A percentile compares a stretch with the other conserved stretches of the same genome.
phyloP scores from a whole-genome alignment of 1,140 invertebrate species.

The Drosophila busckii region DNA sequence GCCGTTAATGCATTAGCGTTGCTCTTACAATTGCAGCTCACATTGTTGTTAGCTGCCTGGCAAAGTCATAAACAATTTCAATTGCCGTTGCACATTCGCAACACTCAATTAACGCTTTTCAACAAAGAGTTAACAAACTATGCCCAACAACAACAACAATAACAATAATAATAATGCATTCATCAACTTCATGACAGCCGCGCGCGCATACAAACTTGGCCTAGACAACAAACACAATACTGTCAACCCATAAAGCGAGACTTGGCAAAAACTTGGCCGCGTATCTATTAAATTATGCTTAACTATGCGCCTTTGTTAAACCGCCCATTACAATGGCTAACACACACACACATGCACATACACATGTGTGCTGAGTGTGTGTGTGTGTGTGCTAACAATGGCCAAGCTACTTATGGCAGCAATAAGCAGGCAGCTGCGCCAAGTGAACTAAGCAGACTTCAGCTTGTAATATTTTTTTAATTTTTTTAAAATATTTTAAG shows the following conservation, averaged over 20 bases:
- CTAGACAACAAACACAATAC: constrained; percentile 75
- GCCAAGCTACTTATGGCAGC: constrained; percentile 51
- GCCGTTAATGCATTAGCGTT: constrained; percentile 38
- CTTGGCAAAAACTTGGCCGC: constrained; percentile 44
- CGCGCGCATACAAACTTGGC: constrained; percentile 70
- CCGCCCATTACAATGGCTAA: constrained; percentile 21
- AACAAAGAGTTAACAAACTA: constrained; percentile 57
- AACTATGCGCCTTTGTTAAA: constrained; percentile 69
- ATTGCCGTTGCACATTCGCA: constrained; percentile 75
- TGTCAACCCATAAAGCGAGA: constrained; percentile 74
- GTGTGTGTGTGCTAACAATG: constrained; percentile 41
- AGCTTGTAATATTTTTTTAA: no score
- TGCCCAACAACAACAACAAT: constrained; percentile 25
- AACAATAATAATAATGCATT: constrained; percentile 75
- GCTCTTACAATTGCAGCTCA: constrained; percentile 47
- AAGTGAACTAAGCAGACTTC: background rate
- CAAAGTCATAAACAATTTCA: constrained; percentile 77
- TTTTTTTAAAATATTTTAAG: no score
- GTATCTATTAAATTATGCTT: constrained; percentile 77
- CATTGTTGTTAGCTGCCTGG: constrained; percentile 61
- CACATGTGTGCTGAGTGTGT: constrained; percentile 5
- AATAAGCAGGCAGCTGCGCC: constrained; percentile 1
- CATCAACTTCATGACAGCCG: constrained; percentile 70
- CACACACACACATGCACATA: background rate
- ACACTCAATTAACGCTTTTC: constrained; percentile 77